Conservation (phyloP, 2,888 invertebrate genomes). For the Drymonia ruficornis region DNA sequence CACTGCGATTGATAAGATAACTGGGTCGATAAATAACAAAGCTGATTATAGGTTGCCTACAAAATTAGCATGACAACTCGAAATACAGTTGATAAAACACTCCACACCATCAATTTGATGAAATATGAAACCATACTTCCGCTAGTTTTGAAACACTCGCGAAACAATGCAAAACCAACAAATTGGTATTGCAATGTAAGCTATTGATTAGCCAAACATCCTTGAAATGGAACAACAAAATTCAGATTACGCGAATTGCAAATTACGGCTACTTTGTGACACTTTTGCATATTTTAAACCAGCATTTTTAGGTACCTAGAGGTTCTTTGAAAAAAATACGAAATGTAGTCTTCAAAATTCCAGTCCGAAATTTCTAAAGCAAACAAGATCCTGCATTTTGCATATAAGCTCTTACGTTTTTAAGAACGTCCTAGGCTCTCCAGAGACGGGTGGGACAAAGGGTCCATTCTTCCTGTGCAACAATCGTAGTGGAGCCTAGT, state of each 20-base stretch:
- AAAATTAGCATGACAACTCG: neutral
- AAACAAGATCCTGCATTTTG: constrained; percentile 16
- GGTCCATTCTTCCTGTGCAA: constrained; percentile 60
- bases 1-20: neutral
- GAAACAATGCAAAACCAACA: constrained; percentile 14
- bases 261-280: constrained; percentile 13
- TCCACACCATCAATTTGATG: constrained; percentile 4
- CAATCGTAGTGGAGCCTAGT: constrained; percentile 66
- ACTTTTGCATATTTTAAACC: neutral
- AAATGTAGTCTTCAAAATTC: constrained; percentile 13
- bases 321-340: no score
- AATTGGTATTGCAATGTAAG: constrained; percentile 26
- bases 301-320: no score
- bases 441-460: constrained; percentile 60
- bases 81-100: neutral
- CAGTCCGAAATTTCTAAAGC: constrained; percentile 1
- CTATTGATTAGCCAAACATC: constrained; percentile 45
- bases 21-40: neutral
- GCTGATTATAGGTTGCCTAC: neutral
- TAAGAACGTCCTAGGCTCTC: constrained; percentile 55
- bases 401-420: constrained; percentile 42
- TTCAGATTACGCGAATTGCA: constrained; percentile 13
- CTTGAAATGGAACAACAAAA: constrained; percentile 36
- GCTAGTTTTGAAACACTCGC: constrained; percentile 11
- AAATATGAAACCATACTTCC: constrained; percentile 26